Percentiles rank a stretch among this genome's conserved stretches.
Evolutionary conservation across 2,888 invertebrate species (phyloP).

Genomic region (Onthophagus sagittarius): DNA sequence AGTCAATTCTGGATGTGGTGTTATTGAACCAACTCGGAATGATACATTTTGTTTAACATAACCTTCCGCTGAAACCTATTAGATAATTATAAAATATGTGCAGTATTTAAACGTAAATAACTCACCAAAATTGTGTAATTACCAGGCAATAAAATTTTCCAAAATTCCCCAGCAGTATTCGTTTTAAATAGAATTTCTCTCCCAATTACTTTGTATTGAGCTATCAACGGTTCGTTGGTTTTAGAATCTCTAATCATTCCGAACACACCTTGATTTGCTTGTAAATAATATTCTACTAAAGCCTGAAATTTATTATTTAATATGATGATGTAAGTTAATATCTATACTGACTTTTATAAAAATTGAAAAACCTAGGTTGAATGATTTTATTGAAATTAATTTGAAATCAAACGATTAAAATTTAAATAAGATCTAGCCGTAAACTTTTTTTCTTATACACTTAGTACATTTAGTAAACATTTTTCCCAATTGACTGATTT

Average conservation of each 20-base stretch:
- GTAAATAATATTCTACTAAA: slow-evolving; percentile 53
- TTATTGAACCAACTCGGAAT: slow-evolving; percentile 19
- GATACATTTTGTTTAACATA: slow-evolving; percentile 20
- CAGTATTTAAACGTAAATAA: not conserved
- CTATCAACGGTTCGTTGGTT: slow-evolving; percentile 51
- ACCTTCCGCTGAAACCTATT: slow-evolving; percentile 23
- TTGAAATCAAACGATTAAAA: no score
- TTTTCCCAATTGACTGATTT: no score
- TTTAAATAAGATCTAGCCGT: no score
- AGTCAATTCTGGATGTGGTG: slow-evolving; percentile 16
- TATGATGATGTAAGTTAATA: not conserved
- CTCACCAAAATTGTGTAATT: slow-evolving; percentile 54
- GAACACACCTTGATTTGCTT: slow-evolving; percentile 58
- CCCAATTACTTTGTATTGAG: slow-evolving; percentile 52
- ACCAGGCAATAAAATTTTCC: slow-evolving; percentile 62
- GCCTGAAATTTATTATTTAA: slow-evolving; percentile 42
- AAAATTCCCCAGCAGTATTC: slow-evolving; percentile 59
- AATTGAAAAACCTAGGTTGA: no score
- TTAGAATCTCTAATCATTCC: slow-evolving; percentile 54
- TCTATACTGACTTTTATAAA: not conserved
- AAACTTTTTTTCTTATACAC: no score
- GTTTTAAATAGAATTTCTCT: slow-evolving; percentile 57
- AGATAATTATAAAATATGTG: not conserved
- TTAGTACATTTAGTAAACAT: no score
- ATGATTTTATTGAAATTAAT: no score